A percentile compares a stretch with the other conserved stretches of the same genome.
Evolutionary conservation across 2,888 invertebrate genomes (phyloP).

Genomic region (Ferrisia virgata): DNA sequence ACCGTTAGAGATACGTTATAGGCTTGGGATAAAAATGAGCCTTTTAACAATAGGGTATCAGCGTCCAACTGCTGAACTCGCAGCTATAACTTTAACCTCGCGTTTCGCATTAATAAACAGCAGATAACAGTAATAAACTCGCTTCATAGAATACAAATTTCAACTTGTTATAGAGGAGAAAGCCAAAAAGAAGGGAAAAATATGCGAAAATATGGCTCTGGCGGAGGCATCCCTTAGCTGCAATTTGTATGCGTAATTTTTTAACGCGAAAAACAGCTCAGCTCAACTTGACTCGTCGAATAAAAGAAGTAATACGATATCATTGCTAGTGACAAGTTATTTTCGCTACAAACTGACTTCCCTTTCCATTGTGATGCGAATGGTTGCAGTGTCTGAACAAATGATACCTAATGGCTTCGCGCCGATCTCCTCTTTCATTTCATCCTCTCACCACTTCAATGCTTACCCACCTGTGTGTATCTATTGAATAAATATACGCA

Average conservation of each 20-base stretch:
- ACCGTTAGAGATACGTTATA: not conserved
- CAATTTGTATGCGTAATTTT: conserved; percentile 28
- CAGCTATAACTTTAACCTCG: conserved; percentile 38
- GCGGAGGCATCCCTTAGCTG: not conserved
- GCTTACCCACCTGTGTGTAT: not conserved
- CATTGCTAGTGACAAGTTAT: conserved; percentile 21
- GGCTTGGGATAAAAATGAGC: conserved; percentile 27
- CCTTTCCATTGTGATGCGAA: not conserved
- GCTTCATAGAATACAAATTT: conserved; percentile 36
- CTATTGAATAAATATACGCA: not conserved
- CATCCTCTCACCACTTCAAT: too few species aligned
- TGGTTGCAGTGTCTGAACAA: not conserved
- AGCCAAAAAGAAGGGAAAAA: not conserved
- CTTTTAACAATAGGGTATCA: conserved; percentile 28
- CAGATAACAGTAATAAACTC: conserved; percentile 35
- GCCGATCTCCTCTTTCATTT: not conserved
- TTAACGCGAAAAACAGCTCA: not conserved
- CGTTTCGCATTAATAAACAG: conserved; percentile 42
- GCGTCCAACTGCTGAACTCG: conserved; percentile 10
- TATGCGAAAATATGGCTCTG: conserved; percentile 2
- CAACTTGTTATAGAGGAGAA: not conserved
- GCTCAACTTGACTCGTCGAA: not conserved
- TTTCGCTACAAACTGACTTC: not conserved
- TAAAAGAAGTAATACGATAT: conserved; percentile 2
- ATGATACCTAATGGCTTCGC: not conserved